Percentiles rank a stretch among this genome's conserved stretches.
phyloP scores from a whole-genome alignment of 2,113 vertebrate species.

The Sander vitreus region DNA sequence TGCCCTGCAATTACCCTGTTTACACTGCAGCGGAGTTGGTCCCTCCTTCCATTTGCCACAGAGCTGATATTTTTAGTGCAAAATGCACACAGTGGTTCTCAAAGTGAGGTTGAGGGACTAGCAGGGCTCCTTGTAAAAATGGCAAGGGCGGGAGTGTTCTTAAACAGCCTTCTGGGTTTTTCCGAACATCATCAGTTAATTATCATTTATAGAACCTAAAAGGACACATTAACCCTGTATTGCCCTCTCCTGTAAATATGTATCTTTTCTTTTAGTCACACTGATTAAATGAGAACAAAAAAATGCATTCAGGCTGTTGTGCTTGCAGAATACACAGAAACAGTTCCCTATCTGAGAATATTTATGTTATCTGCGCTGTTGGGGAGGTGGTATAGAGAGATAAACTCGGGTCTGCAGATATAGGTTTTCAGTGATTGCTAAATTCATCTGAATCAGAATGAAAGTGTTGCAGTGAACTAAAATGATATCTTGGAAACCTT shows the following conservation, averaged over 20 bases:
- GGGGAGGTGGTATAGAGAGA: not conserved
- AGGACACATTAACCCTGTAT: not conserved
- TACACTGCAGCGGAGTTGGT: not conserved
- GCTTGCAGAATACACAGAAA: not conserved
- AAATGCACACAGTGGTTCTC: not conserved
- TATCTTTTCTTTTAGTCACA: not conserved
- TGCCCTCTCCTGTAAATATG: not conserved
- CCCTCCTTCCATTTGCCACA: not conserved
- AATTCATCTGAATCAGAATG: constrained; percentile 8
- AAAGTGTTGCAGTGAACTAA: constrained; percentile 5
- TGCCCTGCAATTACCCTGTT: not conserved
- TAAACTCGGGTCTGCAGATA: constrained; percentile 5
- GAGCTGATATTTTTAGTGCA: not conserved
- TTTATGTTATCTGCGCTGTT: constrained; percentile 16
- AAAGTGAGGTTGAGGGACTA: not conserved
- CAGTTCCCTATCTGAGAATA: constrained; percentile 23
- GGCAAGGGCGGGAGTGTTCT: not conserved
- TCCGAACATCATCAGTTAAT: no score
- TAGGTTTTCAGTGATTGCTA: not conserved
- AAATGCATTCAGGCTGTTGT: not conserved
- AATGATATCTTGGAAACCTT: not conserved
- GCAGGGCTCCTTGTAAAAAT: not conserved
- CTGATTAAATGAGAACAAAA: not conserved
- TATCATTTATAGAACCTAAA: no score
- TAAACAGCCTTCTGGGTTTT: no score